phyloP scores from a whole-genome alignment of 2,797 vertebrate species.

The Threskiornis aethiopicus region DNA sequence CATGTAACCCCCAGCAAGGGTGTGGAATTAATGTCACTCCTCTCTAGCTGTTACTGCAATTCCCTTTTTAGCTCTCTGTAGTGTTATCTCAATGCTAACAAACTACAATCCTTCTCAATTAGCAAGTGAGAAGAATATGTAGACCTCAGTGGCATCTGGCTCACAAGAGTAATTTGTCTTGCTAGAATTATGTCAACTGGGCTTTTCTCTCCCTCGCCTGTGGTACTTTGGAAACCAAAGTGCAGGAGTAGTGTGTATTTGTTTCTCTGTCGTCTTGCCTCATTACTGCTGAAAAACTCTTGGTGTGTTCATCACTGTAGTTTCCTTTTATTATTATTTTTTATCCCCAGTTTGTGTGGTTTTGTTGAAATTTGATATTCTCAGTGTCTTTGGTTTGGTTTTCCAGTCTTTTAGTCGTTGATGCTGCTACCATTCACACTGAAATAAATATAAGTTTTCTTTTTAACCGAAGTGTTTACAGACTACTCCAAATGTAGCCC shows the following conservation, averaged over 20 bases:
- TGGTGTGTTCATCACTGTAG: neutral
- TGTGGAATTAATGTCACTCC: fast-evolving
- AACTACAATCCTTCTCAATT: neutral
- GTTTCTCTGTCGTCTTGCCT: neutral
- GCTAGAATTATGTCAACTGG: neutral
- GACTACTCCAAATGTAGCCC: constrained; percentile 35
- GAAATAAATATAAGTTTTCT: neutral
- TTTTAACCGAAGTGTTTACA: neutral
- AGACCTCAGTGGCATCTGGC: neutral
- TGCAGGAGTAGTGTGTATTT: neutral
- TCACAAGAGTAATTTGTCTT: neutral
- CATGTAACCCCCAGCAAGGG: fast-evolving
- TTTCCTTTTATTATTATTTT: neutral
- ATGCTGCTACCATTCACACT: neutral
- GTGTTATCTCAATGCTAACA: neutral
- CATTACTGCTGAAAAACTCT: neutral
- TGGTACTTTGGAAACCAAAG: neutral
- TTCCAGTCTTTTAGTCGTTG: neutral
- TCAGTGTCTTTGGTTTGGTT: neutral
- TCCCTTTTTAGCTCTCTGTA: neutral
- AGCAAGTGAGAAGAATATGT: neutral
- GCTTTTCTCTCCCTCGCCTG: neutral
- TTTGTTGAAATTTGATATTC: neutral
- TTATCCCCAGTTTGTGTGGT: neutral
- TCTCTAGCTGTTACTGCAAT: neutral